Evolutionary conservation across 2,888 invertebrate species (phyloP).

Genomic region (Dolomedes plantarius): DNA sequence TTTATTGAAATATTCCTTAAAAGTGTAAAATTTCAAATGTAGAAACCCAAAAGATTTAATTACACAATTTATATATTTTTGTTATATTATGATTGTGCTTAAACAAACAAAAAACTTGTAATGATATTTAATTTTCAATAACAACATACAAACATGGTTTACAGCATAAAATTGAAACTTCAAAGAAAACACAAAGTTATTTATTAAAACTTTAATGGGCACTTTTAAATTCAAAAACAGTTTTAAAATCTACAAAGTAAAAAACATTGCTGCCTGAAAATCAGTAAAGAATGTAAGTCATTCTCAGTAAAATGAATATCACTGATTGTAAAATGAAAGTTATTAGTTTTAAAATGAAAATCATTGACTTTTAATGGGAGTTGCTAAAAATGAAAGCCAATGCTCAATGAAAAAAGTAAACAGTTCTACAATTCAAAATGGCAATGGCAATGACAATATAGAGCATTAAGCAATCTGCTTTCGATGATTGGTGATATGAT

Average conservation of each 20-base stretch:
- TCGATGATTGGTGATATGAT: not conserved
- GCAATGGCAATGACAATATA: too few species aligned
- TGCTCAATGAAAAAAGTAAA: not conserved
- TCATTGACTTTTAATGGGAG: not conserved
- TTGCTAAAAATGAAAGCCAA: not conserved
- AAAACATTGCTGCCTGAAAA: not conserved
- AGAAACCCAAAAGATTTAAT: too few species aligned
- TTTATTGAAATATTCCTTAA: too few species aligned
- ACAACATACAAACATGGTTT: too few species aligned
- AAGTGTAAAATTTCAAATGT: too few species aligned
- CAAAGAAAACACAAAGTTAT: too few species aligned
- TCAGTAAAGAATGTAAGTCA: not conserved
- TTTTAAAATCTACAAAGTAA: slow-evolving; percentile 10
- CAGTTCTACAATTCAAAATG: too few species aligned
- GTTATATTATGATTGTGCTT: too few species aligned
- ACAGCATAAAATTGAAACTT: too few species aligned
- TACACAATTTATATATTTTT: too few species aligned
- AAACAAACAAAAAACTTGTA: too few species aligned
- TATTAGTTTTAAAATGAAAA: not conserved
- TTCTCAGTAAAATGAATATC: not conserved
- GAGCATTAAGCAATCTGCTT: not conserved
- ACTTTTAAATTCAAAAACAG: not conserved
- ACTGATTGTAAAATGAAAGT: not conserved
- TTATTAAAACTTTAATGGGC: not conserved
- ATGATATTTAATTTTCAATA: too few species aligned